Percentiles rank a stretch among this genome's conserved stretches.
Conservation (phyloP, 2,113 vertebrate species). For the Microtus montanus region DNA sequence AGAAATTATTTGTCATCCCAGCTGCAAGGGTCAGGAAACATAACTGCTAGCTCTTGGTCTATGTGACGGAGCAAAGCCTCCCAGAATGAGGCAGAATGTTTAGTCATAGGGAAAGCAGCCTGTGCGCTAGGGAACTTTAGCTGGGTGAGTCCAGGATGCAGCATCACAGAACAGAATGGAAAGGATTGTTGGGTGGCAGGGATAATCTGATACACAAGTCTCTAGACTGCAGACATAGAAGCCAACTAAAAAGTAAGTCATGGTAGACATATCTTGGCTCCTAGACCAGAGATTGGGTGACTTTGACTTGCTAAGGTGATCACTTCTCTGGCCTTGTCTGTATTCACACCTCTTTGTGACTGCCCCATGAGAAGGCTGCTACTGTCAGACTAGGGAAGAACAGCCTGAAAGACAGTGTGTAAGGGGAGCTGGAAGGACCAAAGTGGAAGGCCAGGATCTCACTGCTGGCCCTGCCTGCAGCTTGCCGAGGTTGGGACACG, state of each 20-base stretch:
- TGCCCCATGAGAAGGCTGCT: background rate
- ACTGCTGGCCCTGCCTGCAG: background rate
- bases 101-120: background rate
- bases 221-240: background rate
- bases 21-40: background rate
- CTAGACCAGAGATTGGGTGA: background rate
- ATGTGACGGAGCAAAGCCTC: accelerated
- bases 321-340: background rate
- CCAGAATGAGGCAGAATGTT: background rate
- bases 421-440: background rate
- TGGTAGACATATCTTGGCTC: background rate
- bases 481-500: background rate
- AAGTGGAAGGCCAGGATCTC: background rate
- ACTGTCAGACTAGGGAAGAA: background rate
- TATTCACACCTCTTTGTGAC: background rate
- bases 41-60: background rate
- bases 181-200: background rate
- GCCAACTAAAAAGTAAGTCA: background rate
- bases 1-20: background rate
- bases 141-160: background rate
- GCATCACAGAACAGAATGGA: accelerated
- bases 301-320: background rate
- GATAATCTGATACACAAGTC: background rate
- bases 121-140: background rate
- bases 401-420: accelerated